phyloP scores from a whole-genome alignment of 2,888 invertebrate species.

The Stramonita haemastoma region DNA sequence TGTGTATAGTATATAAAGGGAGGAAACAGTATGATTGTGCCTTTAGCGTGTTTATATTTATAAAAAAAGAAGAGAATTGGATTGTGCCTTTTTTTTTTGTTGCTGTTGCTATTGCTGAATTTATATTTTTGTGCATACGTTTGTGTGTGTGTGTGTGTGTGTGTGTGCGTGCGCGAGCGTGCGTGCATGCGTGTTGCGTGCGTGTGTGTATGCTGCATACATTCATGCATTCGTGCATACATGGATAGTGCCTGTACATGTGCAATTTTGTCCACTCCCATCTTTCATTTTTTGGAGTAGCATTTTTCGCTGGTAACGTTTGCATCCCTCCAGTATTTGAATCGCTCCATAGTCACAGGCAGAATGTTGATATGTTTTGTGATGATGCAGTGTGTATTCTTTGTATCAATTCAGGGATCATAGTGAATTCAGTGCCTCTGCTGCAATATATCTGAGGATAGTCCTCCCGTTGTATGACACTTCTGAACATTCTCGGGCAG shows the following conservation, averaged over 20 bases:
- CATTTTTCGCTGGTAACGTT: no score
- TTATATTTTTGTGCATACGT: background rate
- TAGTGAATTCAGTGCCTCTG: no score
- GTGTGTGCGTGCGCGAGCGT: conserved; percentile 1
- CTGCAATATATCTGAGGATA: no score
- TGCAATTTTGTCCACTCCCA: background rate
- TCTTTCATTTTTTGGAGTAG: no score
- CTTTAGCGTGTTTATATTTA: background rate
- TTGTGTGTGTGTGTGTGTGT: conserved; percentile 10
- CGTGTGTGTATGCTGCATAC: background rate
- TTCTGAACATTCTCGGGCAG: no score
- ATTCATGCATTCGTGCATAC: background rate
- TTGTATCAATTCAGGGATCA: no score
- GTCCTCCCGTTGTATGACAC: no score
- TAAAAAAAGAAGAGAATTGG: background rate
- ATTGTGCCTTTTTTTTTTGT: background rate
- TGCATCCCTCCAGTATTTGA: no score
- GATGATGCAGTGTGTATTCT: no score
- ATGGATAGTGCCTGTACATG: background rate
- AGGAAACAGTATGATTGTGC: background rate
- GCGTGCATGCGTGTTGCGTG: background rate
- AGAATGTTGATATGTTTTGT: no score
- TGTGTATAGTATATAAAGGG: background rate
- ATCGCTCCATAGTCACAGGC: no score
- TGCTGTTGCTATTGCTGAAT: no score